These are phyloP conservation scores for Ephydatia muelleri DNA, from an alignment of 37 sponge, comb jelly and placozoan species.

Conservation along the genomic window DNA sequence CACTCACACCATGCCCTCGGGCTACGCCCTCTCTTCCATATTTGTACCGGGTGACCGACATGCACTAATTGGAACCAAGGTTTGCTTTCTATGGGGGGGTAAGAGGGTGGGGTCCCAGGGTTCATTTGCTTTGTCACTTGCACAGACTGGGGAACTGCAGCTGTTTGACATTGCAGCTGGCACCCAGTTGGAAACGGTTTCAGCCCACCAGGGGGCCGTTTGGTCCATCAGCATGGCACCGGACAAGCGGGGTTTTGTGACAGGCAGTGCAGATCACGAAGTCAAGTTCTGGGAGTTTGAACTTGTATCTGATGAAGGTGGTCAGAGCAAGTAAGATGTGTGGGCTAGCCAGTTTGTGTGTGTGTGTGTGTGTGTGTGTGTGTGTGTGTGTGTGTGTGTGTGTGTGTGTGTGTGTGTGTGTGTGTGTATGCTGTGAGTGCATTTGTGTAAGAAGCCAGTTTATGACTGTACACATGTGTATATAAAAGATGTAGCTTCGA, in stretches of 20 bases:
- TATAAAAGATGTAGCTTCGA: background rate
- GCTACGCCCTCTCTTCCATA: slow-evolving; percentile 71
- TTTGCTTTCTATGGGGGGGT: slow-evolving; percentile 5
- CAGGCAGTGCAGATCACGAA: slow-evolving; percentile 84
- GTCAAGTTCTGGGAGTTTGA: slow-evolving; percentile 98
- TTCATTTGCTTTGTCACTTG: background rate
- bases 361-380: background rate
- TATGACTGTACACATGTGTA: too few relatives aligned
- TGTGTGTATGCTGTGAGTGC: background rate
- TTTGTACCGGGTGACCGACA: slow-evolving; percentile 92
- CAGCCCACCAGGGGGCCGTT: slow-evolving; percentile 76
- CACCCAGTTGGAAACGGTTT: slow-evolving; percentile 48
- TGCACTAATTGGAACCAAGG: slow-evolving; percentile 88
- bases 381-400: background rate
- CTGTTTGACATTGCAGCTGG: slow-evolving; percentile 79
- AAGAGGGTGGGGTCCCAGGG: background rate
- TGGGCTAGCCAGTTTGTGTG: background rate
- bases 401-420: background rate
- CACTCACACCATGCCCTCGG: slow-evolving; percentile 70
- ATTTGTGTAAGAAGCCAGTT: background rate
- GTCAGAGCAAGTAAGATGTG: slow-evolving; percentile 25
- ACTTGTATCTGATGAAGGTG: slow-evolving; percentile 46
- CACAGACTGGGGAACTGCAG: slow-evolving; percentile 79
- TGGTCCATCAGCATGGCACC: slow-evolving; percentile 80
- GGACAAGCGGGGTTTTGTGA: slow-evolving; percentile 85